Conservation (phyloP, 92 coral and sea anemone species). For the Hydrozoanthus gracilis region DNA sequence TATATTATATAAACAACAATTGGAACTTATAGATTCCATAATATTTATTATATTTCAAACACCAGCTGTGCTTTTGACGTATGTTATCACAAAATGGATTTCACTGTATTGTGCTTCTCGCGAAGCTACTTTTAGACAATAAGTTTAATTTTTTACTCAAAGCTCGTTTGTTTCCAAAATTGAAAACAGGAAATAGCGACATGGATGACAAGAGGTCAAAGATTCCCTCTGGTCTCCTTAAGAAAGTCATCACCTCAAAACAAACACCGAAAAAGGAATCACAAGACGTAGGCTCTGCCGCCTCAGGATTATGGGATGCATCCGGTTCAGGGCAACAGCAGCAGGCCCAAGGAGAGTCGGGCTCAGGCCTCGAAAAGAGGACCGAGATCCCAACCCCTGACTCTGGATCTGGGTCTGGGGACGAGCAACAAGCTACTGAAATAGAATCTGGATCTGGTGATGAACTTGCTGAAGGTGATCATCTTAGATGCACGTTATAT, state of each 20-base stretch:
- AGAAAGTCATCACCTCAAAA: slow-evolving; percentile 19
- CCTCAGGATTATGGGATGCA: slow-evolving; percentile 39
- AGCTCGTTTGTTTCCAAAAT: neutral
- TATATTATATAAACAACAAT: too few relatives aligned
- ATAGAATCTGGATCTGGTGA: slow-evolving; percentile 84
- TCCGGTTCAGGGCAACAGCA: slow-evolving; percentile 57
- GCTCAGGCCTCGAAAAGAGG: slow-evolving; percentile 67
- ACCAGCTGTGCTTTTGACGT: too few relatives aligned
- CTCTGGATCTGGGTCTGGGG: slow-evolving; percentile 69
- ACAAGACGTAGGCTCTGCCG: neutral
- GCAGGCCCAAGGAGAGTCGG: slow-evolving; percentile 60
- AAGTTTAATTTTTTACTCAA: neutral
- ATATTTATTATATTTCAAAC: too few relatives aligned
- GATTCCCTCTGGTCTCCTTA: slow-evolving; percentile 37
- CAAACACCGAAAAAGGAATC: slow-evolving; percentile 32
- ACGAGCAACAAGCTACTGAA: slow-evolving; percentile 65
- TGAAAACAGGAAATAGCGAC: slow-evolving; percentile 11
- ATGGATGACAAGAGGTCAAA: slow-evolving; percentile 16
- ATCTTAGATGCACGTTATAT: too few relatives aligned
- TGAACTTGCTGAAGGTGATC: slow-evolving; percentile 92
- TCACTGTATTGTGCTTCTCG: neutral
- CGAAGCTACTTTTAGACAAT: too few relatives aligned
- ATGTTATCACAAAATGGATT: too few relatives aligned
- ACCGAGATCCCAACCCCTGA: slow-evolving; percentile 51
- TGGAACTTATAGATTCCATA: too few relatives aligned